Conservation (phyloP, 2,797 vertebrate genomes). For the Holocentrus rufus region DNA sequence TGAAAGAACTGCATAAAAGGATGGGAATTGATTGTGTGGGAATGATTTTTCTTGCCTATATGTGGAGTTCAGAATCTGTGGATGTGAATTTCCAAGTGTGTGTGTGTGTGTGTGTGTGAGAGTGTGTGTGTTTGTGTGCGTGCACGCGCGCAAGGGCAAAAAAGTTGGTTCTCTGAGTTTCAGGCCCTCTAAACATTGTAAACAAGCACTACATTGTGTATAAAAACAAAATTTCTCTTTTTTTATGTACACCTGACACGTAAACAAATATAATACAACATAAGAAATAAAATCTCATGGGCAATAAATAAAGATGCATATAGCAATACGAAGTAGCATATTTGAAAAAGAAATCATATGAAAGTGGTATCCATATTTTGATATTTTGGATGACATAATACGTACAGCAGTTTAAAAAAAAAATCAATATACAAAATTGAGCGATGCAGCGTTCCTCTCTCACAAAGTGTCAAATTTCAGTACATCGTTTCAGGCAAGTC, state of each 20-base stretch:
- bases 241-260: constrained; percentile 76
- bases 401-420: constrained; percentile 65
- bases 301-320: constrained; percentile 63
- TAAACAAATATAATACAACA: constrained; percentile 73
- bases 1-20: constrained; percentile 51
- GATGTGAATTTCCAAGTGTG: constrained; percentile 1
- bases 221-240: constrained; percentile 62
- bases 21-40: constrained; percentile 19
- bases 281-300: constrained; percentile 54
- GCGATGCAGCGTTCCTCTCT: constrained; percentile 39
- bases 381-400: constrained; percentile 48
- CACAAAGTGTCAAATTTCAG: constrained; percentile 43
- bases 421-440: constrained; percentile 41
- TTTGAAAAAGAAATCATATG: constrained; percentile 39
- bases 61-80: constrained; percentile 34
- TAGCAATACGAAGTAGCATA: constrained; percentile 54
- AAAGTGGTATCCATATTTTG: constrained; percentile 59
- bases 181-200: constrained; percentile 72
- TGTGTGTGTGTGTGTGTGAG: constrained; percentile 11
- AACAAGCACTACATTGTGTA: constrained; percentile 78
- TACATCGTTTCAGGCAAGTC: constrained; percentile 56
- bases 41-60: constrained; percentile 27
- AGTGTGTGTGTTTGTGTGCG: constrained; percentile 26
- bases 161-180: constrained; percentile 70
- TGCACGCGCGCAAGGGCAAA: constrained; percentile 61